Evolutionary conservation across 2,797 vertebrate genomes (phyloP).

Genomic region (Phalloptychus januarius): DNA sequence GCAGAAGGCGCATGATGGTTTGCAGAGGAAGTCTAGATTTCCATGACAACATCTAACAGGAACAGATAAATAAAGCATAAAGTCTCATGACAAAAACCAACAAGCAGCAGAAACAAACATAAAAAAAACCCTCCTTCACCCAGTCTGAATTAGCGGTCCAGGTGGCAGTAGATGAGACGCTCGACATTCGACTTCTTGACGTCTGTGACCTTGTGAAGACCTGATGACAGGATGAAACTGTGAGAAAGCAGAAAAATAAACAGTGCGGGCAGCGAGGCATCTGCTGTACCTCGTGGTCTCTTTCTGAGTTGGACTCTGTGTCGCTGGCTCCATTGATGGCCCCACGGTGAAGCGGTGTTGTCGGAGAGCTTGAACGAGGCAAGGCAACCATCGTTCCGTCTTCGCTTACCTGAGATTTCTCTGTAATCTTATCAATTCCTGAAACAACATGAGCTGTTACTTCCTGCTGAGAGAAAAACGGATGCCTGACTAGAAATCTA

Average conservation of each 20-base stretch:
- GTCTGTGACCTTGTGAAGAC: constrained; percentile 63
- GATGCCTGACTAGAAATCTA: not conserved
- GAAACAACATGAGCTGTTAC: not conserved
- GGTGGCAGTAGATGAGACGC: constrained; percentile 66
- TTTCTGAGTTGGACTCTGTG: constrained; percentile 77
- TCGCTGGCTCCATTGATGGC: constrained; percentile 61
- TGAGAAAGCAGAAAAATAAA: not conserved
- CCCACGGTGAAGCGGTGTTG: constrained; percentile 48
- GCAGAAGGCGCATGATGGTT: constrained; percentile 96
- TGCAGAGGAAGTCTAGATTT: constrained; percentile 94
- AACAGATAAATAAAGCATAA: not conserved
- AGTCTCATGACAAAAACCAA: not conserved
- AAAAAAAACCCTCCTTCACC: constrained; percentile 76
- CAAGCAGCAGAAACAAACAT: too few species aligned
- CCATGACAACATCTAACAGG: constrained; percentile 88
- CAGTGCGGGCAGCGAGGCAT: not conserved
- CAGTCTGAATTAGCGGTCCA: constrained; percentile 91
- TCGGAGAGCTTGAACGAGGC: constrained; percentile 64
- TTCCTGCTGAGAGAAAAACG: not conserved
- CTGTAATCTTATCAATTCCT: constrained; percentile 95
- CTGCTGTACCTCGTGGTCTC: constrained; percentile 68
- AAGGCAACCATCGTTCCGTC: constrained; percentile 89
- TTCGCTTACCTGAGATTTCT: constrained; percentile 90
- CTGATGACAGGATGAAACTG: constrained; percentile 44
- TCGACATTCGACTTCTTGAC: constrained; percentile 83